Evolutionary conservation across 2,888 invertebrate genomes (phyloP), one percentile per base, ranked within the genome.

Genomic region (Anodontia alba): DNA sequence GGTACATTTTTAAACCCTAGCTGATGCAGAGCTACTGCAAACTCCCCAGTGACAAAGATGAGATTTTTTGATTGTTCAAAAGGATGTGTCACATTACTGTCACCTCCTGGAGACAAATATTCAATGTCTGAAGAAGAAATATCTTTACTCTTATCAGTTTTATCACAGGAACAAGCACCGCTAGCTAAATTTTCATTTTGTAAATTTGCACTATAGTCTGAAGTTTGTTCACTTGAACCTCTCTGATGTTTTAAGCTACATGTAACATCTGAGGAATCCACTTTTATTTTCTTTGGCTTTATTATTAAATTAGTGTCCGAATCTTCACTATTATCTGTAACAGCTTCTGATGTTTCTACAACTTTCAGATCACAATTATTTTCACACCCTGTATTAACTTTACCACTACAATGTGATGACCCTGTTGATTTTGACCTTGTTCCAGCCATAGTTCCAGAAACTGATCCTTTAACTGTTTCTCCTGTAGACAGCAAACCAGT

Each of bases 11-110:
- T 91, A 73, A 91, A 87, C 23, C 90, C 91, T 46, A 91, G 67
- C 73, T 91, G 91, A 71, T 91, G 91, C 29, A 91, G 83, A 33
- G 90, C 90, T 1, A 90, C 90, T n/a, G 90, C 89, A 81, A 91
- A 90, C 66, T 91, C 90, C 36, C 91, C 91, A 3, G 91, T 91
- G 29, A 91, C 90, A 78, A 89, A 89, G 29, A 91, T 88, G 38
- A 91, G 78, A 51, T 88, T 88, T 68, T 85, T 85, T 10, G 62
- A 62, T 17, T n/a, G 20, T 62, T 33, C 62, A 17, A 33, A 1
- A 17, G n/a, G 46, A 38, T 38, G 5, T 38, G 12, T 38, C 38
- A 38, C 38, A 38, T 38, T 12, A 38, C 38, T 38, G 12, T 38
- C 38, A 38, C 38, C 38, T 8, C 38, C 12, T 38, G 38, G 38